A percentile compares a stretch with the other conserved stretches of the same genome.
These are phyloP conservation scores for Verasper variegatus DNA, from an alignment of 2,113 vertebrate species.

Conservation along the genomic window DNA sequence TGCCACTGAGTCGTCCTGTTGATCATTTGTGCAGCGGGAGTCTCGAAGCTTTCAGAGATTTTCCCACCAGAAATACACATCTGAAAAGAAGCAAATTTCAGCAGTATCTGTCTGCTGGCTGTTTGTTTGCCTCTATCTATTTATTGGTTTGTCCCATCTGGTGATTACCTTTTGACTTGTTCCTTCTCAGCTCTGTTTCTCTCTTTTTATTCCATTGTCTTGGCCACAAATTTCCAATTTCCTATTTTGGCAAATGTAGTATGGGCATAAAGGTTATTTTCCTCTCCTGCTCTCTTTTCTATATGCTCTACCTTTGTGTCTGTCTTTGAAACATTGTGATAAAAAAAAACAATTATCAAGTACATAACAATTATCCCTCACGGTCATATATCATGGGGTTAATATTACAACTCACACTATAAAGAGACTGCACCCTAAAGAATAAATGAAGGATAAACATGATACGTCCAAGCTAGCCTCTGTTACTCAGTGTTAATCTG, in stretches of 20 bases:
- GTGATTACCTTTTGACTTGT: too few relatives aligned
- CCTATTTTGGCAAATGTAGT: not conserved
- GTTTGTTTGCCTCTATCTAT: slow-evolving; percentile 36
- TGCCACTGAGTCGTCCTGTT: slow-evolving; percentile 40
- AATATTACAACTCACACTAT: too few relatives aligned
- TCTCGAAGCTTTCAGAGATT: slow-evolving; percentile 33
- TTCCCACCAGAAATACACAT: slow-evolving; percentile 34
- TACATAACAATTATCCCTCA: too few relatives aligned
- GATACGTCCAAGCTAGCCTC: too few relatives aligned
- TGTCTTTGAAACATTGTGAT: not conserved
- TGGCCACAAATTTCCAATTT: not conserved
- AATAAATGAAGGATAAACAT: too few relatives aligned
- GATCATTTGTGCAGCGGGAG: slow-evolving; percentile 47
- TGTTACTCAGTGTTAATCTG: too few relatives aligned
- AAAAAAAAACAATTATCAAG: too few relatives aligned
- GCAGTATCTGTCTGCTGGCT: not conserved
- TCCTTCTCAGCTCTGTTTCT: not conserved
- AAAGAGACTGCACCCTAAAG: too few relatives aligned
- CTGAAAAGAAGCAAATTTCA: not conserved
- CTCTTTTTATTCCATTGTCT: too few relatives aligned
- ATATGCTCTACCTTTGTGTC: not conserved
- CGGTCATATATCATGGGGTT: too few relatives aligned
- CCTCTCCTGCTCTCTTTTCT: not conserved
- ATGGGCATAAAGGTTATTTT: not conserved
- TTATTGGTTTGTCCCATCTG: slow-evolving; percentile 31